phyloP scores from a whole-genome alignment of 2,797 vertebrate genomes.

The Harpagifer antarcticus region DNA sequence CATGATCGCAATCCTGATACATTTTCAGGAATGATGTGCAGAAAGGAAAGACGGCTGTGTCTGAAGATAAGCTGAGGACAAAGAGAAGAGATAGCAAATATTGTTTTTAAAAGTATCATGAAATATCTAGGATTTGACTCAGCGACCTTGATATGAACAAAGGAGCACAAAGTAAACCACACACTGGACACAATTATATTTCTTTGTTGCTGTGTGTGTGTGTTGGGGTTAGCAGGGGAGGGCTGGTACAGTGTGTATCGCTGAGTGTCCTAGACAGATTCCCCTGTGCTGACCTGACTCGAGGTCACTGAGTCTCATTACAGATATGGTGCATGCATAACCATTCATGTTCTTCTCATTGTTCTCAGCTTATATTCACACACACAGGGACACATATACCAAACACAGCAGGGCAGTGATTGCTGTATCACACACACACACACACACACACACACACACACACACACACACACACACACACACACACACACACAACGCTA shows the following conservation, averaged over 20 bases:
- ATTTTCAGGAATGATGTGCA: conserved; percentile 19
- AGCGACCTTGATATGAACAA: conserved; percentile 48
- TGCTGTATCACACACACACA: too few relatives aligned
- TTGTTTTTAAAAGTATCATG: conserved; percentile 50
- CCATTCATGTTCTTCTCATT: conserved; percentile 25
- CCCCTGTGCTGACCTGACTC: conserved; percentile 39
- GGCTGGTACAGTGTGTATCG: conserved; percentile 22
- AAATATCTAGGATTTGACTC: conserved; percentile 45
- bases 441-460: too few relatives aligned
- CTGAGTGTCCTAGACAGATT: conserved; percentile 16
- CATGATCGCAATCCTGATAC: conserved; percentile 1
- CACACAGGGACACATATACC: too few relatives aligned
- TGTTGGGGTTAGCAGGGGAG: conserved; percentile 10
- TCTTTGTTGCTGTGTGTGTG: conserved; percentile 5
- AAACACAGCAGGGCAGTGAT: too few relatives aligned
- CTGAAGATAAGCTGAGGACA: conserved; percentile 48
- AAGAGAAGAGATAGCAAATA: conserved; percentile 8
- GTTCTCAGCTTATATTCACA: conserved; percentile 10
- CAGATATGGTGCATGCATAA: conserved; percentile 33
- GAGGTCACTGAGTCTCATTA: conserved; percentile 50
- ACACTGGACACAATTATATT: conserved; percentile 21
- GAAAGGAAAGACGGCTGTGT: conserved; percentile 7
- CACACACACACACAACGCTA: not conserved
- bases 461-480: not conserved
- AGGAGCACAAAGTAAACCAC: conserved; percentile 5